Evolutionary conservation across 2,888 invertebrate species (phyloP).

Genomic region (Rotaria sp.): DNA sequence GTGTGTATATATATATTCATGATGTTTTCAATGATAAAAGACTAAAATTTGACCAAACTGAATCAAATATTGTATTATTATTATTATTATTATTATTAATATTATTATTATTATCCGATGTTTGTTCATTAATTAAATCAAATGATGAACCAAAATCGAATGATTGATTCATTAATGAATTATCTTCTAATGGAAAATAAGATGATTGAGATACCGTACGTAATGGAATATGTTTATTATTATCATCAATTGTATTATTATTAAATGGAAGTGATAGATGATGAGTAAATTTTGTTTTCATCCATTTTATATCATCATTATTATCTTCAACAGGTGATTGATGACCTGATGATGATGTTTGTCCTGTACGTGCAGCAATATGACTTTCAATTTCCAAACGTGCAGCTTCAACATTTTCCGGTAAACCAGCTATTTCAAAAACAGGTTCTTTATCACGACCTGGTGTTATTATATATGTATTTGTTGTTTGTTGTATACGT

Average conservation of each 20-base stretch:
- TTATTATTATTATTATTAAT: not conserved
- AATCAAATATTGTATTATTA: slow-evolving; percentile 1
- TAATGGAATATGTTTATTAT: slow-evolving; percentile 5
- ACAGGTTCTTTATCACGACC: slow-evolving; percentile 96
- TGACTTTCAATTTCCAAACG: slow-evolving; percentile 93
- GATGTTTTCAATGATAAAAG: not conserved
- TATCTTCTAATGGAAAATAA: slow-evolving; percentile 15
- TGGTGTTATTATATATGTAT: slow-evolving; percentile 96
- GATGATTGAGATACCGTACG: not conserved
- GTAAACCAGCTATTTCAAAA: slow-evolving; percentile 92
- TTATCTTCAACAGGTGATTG: slow-evolving; percentile 16
- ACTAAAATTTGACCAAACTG: not conserved
- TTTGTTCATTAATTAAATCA: not conserved
- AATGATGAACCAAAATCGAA: not conserved
- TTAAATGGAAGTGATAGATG: not conserved
- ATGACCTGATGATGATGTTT: not conserved
- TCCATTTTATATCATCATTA: not conserved
- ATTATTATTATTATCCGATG: not conserved
- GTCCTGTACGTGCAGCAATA: slow-evolving; percentile 80
- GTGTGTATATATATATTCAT: not conserved
- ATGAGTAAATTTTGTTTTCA: not conserved
- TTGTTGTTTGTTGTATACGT: slow-evolving; percentile 95
- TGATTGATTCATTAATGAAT: not conserved
- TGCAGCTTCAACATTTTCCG: slow-evolving; percentile 91
- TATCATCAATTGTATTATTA: not conserved